phyloP scores from a whole-genome alignment of 2,888 invertebrate species.

The Dynastes hyllus region DNA sequence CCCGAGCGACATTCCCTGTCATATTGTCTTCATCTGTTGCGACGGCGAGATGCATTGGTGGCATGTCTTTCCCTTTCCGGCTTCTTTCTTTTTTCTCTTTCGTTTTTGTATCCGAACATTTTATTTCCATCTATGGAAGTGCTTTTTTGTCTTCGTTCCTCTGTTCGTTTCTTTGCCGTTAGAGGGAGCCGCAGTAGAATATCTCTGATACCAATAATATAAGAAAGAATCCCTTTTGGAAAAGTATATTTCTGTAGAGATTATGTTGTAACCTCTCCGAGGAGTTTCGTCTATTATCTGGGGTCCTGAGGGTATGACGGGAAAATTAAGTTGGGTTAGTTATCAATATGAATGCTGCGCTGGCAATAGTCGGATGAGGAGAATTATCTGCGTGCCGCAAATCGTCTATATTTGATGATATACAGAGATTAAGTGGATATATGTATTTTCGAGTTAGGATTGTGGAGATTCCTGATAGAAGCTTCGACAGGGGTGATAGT shows the following conservation, averaged over 20 bases:
- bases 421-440: too few species aligned
- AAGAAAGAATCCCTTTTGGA: not conserved
- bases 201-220: conserved; percentile 21
- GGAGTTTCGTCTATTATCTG: conserved; percentile 19
- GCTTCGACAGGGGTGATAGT: too few species aligned
- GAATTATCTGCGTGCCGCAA: not conserved
- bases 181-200: not conserved
- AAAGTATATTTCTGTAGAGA: conserved; percentile 22
- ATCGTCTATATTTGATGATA: not conserved
- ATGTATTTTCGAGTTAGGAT: too few species aligned
- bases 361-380: not conserved
- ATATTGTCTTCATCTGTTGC: conserved; percentile 16
- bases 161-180: conserved; percentile 14
- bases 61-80: not conserved
- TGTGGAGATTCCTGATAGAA: too few species aligned
- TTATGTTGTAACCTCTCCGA: conserved; percentile 28
- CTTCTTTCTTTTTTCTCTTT: too few species aligned
- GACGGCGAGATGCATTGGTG: not conserved
- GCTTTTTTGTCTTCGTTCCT: conserved; percentile 27
- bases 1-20: not conserved
- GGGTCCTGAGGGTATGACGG: conserved; percentile 14
- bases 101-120: conserved; percentile 13
- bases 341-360: conserved; percentile 8
- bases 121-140: conserved; percentile 24
- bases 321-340: conserved; percentile 31